These are phyloP conservation scores for Lepidurus couesii DNA, from an alignment of 1,140 invertebrate genomes.

Conservation along the genomic window DNA sequence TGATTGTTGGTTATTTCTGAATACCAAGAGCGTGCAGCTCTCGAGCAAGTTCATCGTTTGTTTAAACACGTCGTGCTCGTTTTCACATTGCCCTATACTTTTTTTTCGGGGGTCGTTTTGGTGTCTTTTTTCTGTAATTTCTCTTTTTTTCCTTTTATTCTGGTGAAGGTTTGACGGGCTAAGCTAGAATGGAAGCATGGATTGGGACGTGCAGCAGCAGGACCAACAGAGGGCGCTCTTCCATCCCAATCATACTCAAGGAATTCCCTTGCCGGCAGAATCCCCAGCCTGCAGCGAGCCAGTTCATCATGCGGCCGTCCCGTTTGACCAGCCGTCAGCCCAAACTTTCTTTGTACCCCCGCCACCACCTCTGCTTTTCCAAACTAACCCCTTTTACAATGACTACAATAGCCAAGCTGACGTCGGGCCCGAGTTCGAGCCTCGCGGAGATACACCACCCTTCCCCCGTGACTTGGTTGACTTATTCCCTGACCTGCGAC, in stretches of 20 bases:
- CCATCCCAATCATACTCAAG: background rate
- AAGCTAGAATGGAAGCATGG: conserved; percentile 21
- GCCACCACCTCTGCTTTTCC: background rate
- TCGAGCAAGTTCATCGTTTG: background rate
- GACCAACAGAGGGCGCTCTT: background rate
- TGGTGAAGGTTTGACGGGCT: conserved; percentile 8
- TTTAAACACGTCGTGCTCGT: background rate
- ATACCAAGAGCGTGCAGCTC: background rate
- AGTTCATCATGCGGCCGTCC: background rate
- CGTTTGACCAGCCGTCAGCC: background rate
- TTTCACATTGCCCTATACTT: background rate
- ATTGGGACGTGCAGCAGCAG: conserved; percentile 13
- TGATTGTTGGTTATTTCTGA: background rate
- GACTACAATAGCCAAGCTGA: background rate
- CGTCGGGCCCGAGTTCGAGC: background rate
- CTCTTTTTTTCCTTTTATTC: background rate
- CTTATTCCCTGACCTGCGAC: background rate
- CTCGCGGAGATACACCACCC: background rate
- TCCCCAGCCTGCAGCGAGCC: background rate
- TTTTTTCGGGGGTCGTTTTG: background rate
- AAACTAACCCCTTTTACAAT: background rate
- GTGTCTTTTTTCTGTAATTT: background rate
- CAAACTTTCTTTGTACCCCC: background rate
- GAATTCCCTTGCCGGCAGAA: background rate
- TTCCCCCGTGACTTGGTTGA: conserved; percentile 5